phyloP scores from a whole-genome alignment of 1,140 invertebrate species.

The Musca domestica region DNA sequence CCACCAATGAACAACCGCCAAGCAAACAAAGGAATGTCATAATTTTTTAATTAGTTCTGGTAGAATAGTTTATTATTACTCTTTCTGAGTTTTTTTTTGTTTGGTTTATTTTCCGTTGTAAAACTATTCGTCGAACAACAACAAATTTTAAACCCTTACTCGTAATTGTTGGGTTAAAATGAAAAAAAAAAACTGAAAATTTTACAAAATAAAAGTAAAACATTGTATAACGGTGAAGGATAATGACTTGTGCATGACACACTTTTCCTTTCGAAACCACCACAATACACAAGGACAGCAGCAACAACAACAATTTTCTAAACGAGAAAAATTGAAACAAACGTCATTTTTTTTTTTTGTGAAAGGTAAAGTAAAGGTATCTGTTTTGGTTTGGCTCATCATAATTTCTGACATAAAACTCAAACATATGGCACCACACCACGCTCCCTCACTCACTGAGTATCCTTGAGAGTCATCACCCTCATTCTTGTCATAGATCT shows the following conservation, averaged over 20 bases:
- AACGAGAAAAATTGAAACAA: background rate
- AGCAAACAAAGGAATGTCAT: slow-evolving; percentile 10
- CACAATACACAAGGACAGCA: no score
- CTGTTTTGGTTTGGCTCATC: slow-evolving; percentile 2
- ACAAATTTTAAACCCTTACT: slow-evolving; percentile 16
- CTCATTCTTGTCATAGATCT: no score
- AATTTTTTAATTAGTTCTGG: slow-evolving; percentile 20
- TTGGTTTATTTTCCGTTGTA: background rate
- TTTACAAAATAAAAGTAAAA: slow-evolving; percentile 1
- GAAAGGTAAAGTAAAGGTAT: no score
- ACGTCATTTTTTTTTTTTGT: no score
- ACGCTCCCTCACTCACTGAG: no score
- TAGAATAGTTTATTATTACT: slow-evolving; percentile 9
- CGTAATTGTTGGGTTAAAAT: background rate
- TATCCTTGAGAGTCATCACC: no score
- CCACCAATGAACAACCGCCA: background rate
- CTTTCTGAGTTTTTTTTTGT: background rate
- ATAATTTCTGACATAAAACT: slow-evolving; percentile 17
- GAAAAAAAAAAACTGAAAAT: background rate
- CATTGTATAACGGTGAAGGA: slow-evolving; percentile 2
- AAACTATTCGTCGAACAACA: background rate
- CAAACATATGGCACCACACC: slow-evolving; percentile 10
- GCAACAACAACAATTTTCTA: no score
- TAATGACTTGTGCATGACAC: slow-evolving; percentile 8
- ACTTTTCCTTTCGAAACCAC: slow-evolving; percentile 5